Conservation (phyloP, 2,888 invertebrate species). For the Erebia palarica region DNA sequence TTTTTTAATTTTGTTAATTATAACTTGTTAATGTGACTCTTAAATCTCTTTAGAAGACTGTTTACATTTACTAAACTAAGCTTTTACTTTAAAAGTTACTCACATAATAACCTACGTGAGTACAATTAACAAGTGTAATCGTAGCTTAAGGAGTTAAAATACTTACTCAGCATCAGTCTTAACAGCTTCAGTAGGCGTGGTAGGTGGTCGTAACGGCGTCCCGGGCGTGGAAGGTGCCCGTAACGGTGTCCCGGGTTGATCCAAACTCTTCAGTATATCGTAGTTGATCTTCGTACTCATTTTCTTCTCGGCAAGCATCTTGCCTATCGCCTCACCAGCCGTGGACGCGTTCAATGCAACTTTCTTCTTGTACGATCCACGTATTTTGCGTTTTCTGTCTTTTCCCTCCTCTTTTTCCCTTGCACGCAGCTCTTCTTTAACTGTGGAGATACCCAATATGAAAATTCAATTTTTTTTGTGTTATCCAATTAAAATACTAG, state of each 20-base stretch:
- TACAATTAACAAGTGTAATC: too few species aligned
- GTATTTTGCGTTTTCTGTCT: constrained; percentile 90
- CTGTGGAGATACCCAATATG: constrained; percentile 61
- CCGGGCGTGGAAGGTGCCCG: constrained; percentile 44
- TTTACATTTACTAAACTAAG: too few species aligned
- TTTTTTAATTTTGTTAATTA: too few species aligned
- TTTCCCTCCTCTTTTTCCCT: constrained; percentile 94
- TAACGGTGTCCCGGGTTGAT: constrained; percentile 63
- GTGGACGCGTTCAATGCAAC: constrained; percentile 85
- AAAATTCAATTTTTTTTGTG: too few species aligned
- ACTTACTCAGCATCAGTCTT: constrained; percentile 27
- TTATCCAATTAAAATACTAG: too few species aligned
- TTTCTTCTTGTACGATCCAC: constrained; percentile 84
- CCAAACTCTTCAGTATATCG: constrained; percentile 94
- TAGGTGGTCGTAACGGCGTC: constrained; percentile 24
- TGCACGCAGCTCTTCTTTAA: constrained; percentile 90
- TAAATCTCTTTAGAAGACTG: too few species aligned
- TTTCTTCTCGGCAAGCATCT: constrained; percentile 96
- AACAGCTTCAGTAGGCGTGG: constrained; percentile 22
- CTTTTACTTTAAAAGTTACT: too few species aligned
- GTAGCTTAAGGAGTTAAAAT: not conserved
- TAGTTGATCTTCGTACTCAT: constrained; percentile 99
- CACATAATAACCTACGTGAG: too few species aligned
- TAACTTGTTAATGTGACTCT: too few species aligned
- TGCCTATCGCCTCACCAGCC: constrained; percentile 96